Conservation (phyloP, 1,140 invertebrate genomes). For the Neoseiulus cucumeris region DNA sequence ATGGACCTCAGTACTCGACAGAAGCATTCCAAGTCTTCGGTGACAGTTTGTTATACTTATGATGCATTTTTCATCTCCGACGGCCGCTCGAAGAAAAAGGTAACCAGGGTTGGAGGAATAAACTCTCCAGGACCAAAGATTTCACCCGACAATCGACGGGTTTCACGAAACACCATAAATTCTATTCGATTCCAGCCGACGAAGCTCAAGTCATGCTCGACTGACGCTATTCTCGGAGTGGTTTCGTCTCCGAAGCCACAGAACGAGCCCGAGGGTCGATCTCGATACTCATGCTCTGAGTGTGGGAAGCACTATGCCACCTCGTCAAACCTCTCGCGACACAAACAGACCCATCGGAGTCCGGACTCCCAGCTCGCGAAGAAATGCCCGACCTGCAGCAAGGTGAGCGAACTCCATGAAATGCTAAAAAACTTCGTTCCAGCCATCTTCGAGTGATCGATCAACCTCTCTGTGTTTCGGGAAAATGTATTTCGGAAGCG, state of each 20-base stretch:
- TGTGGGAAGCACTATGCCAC: constrained; percentile 92
- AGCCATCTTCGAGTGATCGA: no score
- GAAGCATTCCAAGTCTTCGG: not conserved
- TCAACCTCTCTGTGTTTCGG: no score
- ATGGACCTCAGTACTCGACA: not conserved
- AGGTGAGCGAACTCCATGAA: no score
- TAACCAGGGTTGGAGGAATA: no score
- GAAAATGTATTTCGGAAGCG: no score
- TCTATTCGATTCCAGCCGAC: not conserved
- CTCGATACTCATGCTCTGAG: constrained; percentile 74
- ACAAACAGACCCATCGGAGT: constrained; percentile 87
- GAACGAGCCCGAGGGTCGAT: not conserved
- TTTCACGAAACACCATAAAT: no score
- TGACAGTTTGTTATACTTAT: constrained; percentile 68
- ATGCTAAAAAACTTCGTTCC: no score
- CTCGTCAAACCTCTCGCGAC: constrained; percentile 77
- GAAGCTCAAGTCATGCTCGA: constrained; percentile 5
- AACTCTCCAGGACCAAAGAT: no score
- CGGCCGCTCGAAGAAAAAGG: constrained; percentile 52
- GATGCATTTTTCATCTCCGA: constrained; percentile 81
- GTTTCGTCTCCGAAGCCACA: not conserved
- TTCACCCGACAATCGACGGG: no score
- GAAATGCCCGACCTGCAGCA: constrained; percentile 71
- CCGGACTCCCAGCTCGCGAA: constrained; percentile 77
- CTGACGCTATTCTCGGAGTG: not conserved